These are phyloP conservation scores for Coryphaenoides rupestris DNA, from an alignment of 2,113 vertebrate genomes.

Conservation along the genomic window DNA sequence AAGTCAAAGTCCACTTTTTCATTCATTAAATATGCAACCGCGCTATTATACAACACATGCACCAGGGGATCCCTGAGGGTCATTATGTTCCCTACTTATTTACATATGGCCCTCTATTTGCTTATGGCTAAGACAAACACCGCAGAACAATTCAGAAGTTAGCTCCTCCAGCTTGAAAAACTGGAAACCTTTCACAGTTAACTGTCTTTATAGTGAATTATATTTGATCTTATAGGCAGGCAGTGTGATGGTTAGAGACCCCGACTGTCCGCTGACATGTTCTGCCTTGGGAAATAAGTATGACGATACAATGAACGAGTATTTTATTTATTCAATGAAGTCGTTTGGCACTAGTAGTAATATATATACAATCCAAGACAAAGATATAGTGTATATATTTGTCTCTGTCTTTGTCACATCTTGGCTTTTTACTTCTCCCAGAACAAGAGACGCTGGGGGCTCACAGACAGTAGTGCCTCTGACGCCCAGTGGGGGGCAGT, in stretches of 20 bases:
- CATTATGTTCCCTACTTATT: not conserved
- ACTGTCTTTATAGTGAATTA: too few relatives aligned
- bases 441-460: too few relatives aligned
- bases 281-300: too few relatives aligned
- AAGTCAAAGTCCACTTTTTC: not conserved
- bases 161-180: not conserved
- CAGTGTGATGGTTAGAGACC: too few relatives aligned
- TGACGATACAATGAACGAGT: too few relatives aligned
- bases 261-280: too few relatives aligned
- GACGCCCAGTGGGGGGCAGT: constrained; percentile 66
- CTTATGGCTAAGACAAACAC: not conserved
- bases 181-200: not conserved
- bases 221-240: constrained; percentile 8
- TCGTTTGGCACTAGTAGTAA: too few relatives aligned
- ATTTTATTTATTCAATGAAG: too few relatives aligned
- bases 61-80: not conserved
- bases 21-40: not conserved
- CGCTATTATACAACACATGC: not conserved
- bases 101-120: not conserved
- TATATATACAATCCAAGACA: too few relatives aligned
- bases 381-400: too few relatives aligned
- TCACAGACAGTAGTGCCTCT: constrained; percentile 34
- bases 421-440: too few relatives aligned
- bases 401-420: too few relatives aligned
- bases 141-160: not conserved